Conservation (phyloP, 2,888 invertebrate species). For the Caenorhabditis drosophilae region DNA sequence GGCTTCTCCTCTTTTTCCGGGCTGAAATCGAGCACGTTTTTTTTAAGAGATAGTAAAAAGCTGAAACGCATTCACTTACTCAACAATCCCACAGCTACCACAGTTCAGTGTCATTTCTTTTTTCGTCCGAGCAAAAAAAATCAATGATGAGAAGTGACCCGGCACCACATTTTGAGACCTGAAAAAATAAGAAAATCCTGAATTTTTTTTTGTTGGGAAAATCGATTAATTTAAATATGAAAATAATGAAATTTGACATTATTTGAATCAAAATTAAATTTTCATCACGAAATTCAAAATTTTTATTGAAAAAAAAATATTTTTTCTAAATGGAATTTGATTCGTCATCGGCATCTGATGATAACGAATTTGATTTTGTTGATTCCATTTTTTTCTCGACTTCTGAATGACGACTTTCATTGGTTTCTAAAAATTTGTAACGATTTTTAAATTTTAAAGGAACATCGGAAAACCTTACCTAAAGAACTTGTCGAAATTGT, state of each 20-base stretch:
- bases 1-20: no score
- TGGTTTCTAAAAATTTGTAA: no score
- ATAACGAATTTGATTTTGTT: not conserved
- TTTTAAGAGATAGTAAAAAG: no score
- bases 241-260: not conserved
- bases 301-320: not conserved
- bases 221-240: not conserved
- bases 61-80: no score
- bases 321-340: not conserved
- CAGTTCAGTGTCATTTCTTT: conserved; percentile 1
- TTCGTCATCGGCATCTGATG: conserved; percentile 3
- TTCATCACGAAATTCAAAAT: not conserved
- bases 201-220: not conserved
- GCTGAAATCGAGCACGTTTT: no score
- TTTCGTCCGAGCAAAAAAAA: not conserved
- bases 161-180: not conserved
- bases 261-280: not conserved
- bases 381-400: not conserved
- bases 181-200: not conserved
- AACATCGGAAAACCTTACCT: no score
- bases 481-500: conserved; percentile 1
- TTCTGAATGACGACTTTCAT: no score
- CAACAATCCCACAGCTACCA: conserved; percentile 52
- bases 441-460: no score
- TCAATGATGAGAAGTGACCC: not conserved